Evolutionary conservation across 2,888 invertebrate genomes (phyloP).

Genomic region (Trimorus sp.): DNA sequence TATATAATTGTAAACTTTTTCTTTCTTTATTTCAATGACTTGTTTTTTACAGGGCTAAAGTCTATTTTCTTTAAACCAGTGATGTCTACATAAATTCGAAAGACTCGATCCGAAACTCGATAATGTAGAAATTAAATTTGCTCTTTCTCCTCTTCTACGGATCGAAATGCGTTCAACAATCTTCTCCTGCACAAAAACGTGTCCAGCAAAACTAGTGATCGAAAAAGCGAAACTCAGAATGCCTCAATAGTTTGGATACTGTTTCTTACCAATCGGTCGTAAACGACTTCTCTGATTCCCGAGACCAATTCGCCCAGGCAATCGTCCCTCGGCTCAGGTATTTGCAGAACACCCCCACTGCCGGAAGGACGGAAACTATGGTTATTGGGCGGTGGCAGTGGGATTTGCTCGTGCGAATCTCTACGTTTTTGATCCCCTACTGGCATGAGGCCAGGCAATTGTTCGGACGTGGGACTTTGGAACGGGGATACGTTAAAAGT

Average conservation of each 20-base stretch:
- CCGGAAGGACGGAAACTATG: slow-evolving; percentile 79
- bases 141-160: no score
- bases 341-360: slow-evolving; percentile 76
- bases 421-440: slow-evolving; percentile 69
- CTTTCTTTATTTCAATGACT: no score
- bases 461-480: slow-evolving; percentile 87
- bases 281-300: slow-evolving; percentile 92
- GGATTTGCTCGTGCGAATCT: slow-evolving; percentile 71
- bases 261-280: slow-evolving; percentile 82
- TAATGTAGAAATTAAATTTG: no score
- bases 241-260: no score
- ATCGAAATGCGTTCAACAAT: no score
- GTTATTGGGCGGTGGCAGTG: slow-evolving; percentile 79
- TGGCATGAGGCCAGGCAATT: slow-evolving; percentile 69
- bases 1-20: no score
- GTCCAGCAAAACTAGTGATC: not conserved
- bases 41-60: no score
- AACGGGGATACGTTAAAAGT: slow-evolving; percentile 93
- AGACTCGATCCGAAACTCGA: no score
- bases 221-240: not conserved
- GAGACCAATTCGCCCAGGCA: slow-evolving; percentile 90
- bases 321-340: slow-evolving; percentile 84
- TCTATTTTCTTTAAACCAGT: no score
- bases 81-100: no score
- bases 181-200: not conserved